A percentile compares a stretch with the other conserved stretches of the same genome.
Conservation (phyloP, 2,113 vertebrate genomes). For the Bagarius yarrelli region DNA sequence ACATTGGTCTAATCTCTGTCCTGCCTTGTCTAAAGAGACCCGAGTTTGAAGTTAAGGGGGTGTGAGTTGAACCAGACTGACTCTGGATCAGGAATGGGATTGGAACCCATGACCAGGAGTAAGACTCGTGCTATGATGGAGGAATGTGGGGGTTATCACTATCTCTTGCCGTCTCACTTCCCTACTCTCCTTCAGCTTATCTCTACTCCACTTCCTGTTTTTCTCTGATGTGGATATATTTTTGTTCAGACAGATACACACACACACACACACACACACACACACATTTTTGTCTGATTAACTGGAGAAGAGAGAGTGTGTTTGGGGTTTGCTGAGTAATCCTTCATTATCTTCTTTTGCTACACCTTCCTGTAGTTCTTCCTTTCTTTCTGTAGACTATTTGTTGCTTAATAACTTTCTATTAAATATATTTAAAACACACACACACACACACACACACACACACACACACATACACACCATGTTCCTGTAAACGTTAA, state of each 20-base stretch:
- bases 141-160: slow-evolving; percentile 52
- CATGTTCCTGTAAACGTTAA: too few relatives aligned
- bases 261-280: slow-evolving; percentile 30
- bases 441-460: too few relatives aligned
- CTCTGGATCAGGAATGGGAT: slow-evolving; percentile 53
- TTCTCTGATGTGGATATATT: slow-evolving; percentile 43
- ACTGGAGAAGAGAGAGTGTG: too few relatives aligned
- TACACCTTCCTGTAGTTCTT: too few relatives aligned
- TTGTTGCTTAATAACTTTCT: too few relatives aligned
- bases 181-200: slow-evolving; percentile 52
- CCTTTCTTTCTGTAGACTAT: too few relatives aligned
- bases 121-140: slow-evolving; percentile 43
- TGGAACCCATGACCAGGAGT: slow-evolving; percentile 42
- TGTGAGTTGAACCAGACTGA: slow-evolving; percentile 44
- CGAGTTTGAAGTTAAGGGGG: slow-evolving; percentile 17
- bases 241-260: slow-evolving; percentile 17
- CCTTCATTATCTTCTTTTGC: too few relatives aligned
- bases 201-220: slow-evolving; percentile 28
- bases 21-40: slow-evolving; percentile 12
- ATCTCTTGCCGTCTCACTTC: slow-evolving; percentile 60
- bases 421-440: too few relatives aligned
- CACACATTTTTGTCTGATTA: slow-evolving; percentile 6
- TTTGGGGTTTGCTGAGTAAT: too few relatives aligned
- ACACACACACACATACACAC: too few relatives aligned
- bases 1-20: too few relatives aligned